Percentiles rank a stretch among this genome's conserved stretches.
These are phyloP conservation scores for Anomalospiza imberbis DNA, from an alignment of 2,797 vertebrate genomes.

Conservation along the genomic window DNA sequence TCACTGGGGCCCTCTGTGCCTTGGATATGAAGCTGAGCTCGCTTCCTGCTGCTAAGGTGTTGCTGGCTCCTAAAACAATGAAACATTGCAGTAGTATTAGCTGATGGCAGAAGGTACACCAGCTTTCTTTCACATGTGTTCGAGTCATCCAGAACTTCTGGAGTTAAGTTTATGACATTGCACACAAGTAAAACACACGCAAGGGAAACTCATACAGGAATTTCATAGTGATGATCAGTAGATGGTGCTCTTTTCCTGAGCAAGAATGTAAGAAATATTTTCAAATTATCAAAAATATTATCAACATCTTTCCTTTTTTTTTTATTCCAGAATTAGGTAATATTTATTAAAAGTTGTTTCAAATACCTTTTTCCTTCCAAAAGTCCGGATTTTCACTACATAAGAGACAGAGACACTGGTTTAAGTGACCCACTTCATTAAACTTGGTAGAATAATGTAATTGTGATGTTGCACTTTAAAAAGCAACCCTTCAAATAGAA, in stretches of 20 bases:
- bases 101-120: not conserved
- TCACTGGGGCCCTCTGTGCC: not conserved
- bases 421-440: not conserved
- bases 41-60: not conserved
- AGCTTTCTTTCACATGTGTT: not conserved
- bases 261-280: not conserved
- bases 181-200: not conserved
- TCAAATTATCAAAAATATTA: not conserved
- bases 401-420: not conserved
- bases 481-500: not conserved
- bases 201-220: not conserved
- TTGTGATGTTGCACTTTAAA: not conserved
- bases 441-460: not conserved
- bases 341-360: not conserved
- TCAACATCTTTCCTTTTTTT: not conserved
- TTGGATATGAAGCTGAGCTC: not conserved
- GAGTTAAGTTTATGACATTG: not conserved
- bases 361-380: not conserved
- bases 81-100: not conserved
- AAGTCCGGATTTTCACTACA: not conserved
- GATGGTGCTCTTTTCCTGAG: constrained; percentile 28
- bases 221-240: not conserved
- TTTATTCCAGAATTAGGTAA: not conserved
- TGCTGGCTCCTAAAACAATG: not conserved
- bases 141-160: not conserved